phyloP scores from a whole-genome alignment of 92 coral and sea anemone species.

The Phymanthus crucifer region DNA sequence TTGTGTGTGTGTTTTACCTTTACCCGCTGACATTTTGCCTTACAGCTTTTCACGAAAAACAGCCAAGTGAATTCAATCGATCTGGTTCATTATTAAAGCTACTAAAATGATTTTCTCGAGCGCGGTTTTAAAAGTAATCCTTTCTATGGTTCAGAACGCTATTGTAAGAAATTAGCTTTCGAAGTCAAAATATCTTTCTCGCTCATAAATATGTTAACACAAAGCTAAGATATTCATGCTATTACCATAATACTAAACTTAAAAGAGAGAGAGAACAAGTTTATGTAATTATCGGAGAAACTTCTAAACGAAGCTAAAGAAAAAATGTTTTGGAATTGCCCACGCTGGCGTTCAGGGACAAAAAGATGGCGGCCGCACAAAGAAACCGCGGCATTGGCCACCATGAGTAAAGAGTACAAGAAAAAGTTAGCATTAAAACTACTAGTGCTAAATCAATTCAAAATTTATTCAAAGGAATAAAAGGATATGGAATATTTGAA shows the following conservation, averaged over 20 bases:
- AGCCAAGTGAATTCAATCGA: not conserved
- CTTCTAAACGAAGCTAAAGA: not conserved
- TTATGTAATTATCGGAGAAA: constrained; percentile 21
- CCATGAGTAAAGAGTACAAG: not conserved
- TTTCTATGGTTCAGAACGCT: not conserved
- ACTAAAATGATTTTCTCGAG: not conserved
- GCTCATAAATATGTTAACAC: constrained; percentile 84
- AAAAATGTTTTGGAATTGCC: constrained; percentile 1
- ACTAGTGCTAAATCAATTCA: constrained; percentile 25
- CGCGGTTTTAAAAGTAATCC: not conserved
- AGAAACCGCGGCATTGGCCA: constrained; percentile 12
- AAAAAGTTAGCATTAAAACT: constrained; percentile 19
- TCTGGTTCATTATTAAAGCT: not conserved
- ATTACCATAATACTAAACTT: constrained; percentile 81
- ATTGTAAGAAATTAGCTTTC: constrained; percentile 53
- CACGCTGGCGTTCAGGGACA: constrained; percentile 8
- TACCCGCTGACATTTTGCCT: not conserved
- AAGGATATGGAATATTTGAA: constrained; percentile 15
- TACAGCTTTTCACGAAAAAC: not conserved
- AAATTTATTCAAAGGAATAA: constrained; percentile 12
- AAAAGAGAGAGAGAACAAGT: constrained; percentile 19
- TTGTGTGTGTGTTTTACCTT: not conserved
- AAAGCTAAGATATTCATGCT: constrained; percentile 64
- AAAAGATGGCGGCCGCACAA: constrained; percentile 50
- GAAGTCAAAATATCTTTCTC: constrained; percentile 57